Conservation (phyloP, 1,140 invertebrate genomes). For the Lysiphlebus fabarum region DNA sequence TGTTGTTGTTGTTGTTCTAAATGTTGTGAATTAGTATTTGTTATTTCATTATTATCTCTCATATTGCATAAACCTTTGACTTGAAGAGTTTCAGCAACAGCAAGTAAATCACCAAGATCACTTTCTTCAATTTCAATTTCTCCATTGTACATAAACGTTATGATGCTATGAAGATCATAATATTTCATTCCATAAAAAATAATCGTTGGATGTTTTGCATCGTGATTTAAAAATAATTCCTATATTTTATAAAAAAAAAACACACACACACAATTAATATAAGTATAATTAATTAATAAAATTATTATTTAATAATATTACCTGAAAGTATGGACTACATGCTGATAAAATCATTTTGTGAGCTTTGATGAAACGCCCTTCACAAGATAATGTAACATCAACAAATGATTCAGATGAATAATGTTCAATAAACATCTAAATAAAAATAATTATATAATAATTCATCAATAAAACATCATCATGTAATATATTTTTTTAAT, state of each 20-base stretch:
- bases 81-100: constrained; percentile 50
- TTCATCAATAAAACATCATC: too few relatives aligned
- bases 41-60: too few relatives aligned
- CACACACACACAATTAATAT: too few relatives aligned
- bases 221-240: constrained; percentile 52
- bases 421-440: constrained; percentile 57
- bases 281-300: too few relatives aligned
- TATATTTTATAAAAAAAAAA: too few relatives aligned
- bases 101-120: constrained; percentile 47
- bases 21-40: too few relatives aligned
- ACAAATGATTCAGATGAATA: constrained; percentile 54
- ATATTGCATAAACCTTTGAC: not conserved
- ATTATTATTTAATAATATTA: constrained; percentile 22
- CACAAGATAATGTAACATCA: constrained; percentile 61
- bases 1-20: too few relatives aligned
- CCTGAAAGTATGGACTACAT: constrained; percentile 60
- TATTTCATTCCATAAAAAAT: constrained; percentile 55
- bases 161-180: constrained; percentile 51
- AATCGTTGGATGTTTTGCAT: constrained; percentile 53
- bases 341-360: constrained; percentile 62
- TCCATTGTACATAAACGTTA: constrained; percentile 60
- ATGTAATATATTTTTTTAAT: too few relatives aligned
- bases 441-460: not conserved
- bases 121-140: constrained; percentile 56
- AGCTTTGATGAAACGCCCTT: constrained; percentile 58